Base-by-base conservation (phyloP, 2,888 invertebrate genomes). In the Ephialtes manifestator region DNA sequence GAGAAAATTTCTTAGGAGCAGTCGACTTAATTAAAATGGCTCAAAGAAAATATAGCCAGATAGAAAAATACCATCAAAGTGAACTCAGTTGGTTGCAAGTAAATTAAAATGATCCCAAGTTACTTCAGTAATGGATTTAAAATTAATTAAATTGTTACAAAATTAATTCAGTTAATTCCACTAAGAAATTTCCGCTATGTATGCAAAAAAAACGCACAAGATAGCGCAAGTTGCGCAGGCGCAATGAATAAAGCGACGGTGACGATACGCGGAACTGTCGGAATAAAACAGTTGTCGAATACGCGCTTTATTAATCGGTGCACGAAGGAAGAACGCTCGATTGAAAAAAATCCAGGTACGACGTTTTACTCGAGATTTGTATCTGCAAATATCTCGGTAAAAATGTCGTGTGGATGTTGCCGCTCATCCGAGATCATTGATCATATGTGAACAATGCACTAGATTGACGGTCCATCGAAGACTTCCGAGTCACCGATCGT, bases 201-300 rank as follows among this genome's bases (percentile, higher is more conserved):
- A 20, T 35, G 2, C 48, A 28, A 0, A 63, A 68, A 68, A 63
- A 46, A 24, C 35, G 51, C 68, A 43, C 60, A 43, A 68, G 48
- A 39, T 55, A 74, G 85, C 81, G 83, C 86, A 77, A 81, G 81
- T 87, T 88, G 86, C 88, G 88, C 88, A 81, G 85, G 86, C 85
- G 87, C 86, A 87, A 88, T 86, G 65, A 70, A 81, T 79, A 70
- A 74, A 65, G 63, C 58, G 86, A 80, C 70, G 75, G 43, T 68
- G 67, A 75, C 28, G 48, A 39, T 24, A 51, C 70, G 53, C 35
- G n/a, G 8, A 72, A 80, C 75, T 53, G 68, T 83, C 55, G 74
- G 48, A 1, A 76, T 68, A 79, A 15, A 71, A 80, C 46, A 20
- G 55, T 84, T 76, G 51, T 58, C 67, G 75, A 28, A 74, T 75